These are phyloP conservation scores for Parapsyche elsis DNA, from an alignment of 1,140 invertebrate species.

Conservation along the genomic window DNA sequence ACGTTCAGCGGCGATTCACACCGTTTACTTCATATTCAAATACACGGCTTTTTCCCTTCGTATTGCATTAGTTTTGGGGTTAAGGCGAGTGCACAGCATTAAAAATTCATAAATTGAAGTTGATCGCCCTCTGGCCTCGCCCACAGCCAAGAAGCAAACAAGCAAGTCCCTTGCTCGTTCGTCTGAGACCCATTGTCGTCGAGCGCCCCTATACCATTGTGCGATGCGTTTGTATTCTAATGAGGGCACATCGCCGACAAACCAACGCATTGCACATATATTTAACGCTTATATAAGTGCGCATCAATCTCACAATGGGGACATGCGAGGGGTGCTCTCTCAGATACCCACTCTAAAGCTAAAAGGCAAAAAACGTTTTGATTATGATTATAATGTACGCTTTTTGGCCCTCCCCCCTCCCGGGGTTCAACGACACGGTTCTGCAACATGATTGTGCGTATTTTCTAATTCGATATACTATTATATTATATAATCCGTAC, in stretches of 20 bases:
- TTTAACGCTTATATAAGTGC: neutral
- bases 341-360: no score
- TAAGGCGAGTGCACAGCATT: slow-evolving; percentile 23
- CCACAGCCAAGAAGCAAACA: neutral
- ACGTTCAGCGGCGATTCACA: no score
- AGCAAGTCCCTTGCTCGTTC: neutral
- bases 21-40: no score
- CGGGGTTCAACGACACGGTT: no score
- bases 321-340: neutral
- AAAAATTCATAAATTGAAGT: slow-evolving; percentile 50
- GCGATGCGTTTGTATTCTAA: slow-evolving; percentile 30
- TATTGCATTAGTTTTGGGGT: neutral
- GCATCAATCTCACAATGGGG: neutral
- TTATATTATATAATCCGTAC: neutral
- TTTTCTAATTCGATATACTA: neutral
- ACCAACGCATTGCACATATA: neutral
- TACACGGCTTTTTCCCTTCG: no score
- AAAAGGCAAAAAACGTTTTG: no score
- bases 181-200: slow-evolving; percentile 15
- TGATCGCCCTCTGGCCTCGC: slow-evolving; percentile 20
- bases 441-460: neutral
- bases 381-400: no score
- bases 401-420: no score
- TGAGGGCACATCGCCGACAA: slow-evolving; percentile 10
- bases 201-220: slow-evolving; percentile 11